Evolutionary conservation across 2,888 invertebrate genomes (phyloP), one percentile per base, ranked within the genome.

Genomic region (Agrilus cyanescens): DNA sequence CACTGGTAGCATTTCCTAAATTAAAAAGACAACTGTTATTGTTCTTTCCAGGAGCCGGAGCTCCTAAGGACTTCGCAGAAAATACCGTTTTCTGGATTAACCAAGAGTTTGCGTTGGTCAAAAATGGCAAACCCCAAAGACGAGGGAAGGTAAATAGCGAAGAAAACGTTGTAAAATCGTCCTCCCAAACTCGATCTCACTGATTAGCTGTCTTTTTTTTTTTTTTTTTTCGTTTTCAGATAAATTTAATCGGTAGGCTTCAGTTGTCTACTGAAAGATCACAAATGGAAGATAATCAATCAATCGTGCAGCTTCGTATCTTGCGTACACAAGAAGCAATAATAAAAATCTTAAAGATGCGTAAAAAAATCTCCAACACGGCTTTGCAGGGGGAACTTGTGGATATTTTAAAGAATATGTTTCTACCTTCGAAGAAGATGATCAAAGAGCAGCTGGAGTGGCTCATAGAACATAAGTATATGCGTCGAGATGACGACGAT

Each of bases 381-480:
- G 88, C 94, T 53, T 72, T 99, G 49, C 97, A 97, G 74, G 89
- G 93, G 43, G 97, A 99, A 72, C 74, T 98, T 45, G 86, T 98
- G 13, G 97, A 98, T 70, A 95, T 98, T 62, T 71, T 99, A 56
- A 96, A 96, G 71, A 95, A 96, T 64, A 96, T 98, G 95, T 99
- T 98, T 75, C 73, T 97, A 61, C 98, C 98, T 18, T 93, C 94
- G 49, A 95, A 95, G 69, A 96, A 97, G 70, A 90, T 98, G 86
- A 97, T 99, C 57, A 98, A 99, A 69, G 97, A 98, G 69, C 97
- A 98, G 70, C 78, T 98, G 40, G 98, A 98, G 68, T 98, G 97
- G 97, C 80, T 99, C 35, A 97, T 98, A 51, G 97, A 99, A 70
- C 91, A 98, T 68, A 94, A 94, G 67, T 97, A 96, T 67, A 95